A percentile compares a stretch with the other conserved stretches of the same genome.
Conservation (phyloP, 2,797 vertebrate species). For the Potorous gilbertii region DNA sequence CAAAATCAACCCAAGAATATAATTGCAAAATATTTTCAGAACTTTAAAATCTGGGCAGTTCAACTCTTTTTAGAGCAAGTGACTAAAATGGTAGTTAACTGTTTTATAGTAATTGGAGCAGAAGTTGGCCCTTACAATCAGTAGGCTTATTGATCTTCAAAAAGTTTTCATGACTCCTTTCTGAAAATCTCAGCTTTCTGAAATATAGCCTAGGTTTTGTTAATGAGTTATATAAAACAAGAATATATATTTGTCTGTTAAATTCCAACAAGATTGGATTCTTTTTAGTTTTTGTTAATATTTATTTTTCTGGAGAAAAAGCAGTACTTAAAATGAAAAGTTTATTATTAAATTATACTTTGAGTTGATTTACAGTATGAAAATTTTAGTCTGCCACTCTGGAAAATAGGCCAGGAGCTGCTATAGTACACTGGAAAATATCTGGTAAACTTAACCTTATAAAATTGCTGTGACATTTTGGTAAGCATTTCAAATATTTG, state of each 20-base stretch:
- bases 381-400: slow-evolving; percentile 36
- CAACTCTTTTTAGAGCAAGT: background rate
- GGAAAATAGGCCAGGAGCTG: slow-evolving; percentile 11
- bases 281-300: background rate
- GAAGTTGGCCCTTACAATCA: background rate
- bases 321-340: slow-evolving; percentile 44
- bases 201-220: background rate
- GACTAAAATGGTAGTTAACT: background rate
- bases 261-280: background rate
- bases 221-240: background rate
- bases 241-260: background rate
- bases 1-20: background rate
- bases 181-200: background rate
- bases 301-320: slow-evolving; percentile 29
- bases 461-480: background rate
- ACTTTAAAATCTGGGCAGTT: background rate
- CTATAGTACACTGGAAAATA: slow-evolving; percentile 5
- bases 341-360: slow-evolving; percentile 46
- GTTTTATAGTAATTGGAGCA: slow-evolving; percentile 6
- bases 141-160: background rate
- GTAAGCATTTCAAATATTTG: slow-evolving; percentile 34
- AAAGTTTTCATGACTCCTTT: background rate
- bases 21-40: slow-evolving; percentile 10
- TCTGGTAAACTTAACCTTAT: background rate
- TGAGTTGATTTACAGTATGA: slow-evolving; percentile 31